Evolutionary conservation across 1,140 invertebrate genomes (phyloP).

Genomic region (Temnothorax longispinosus): DNA sequence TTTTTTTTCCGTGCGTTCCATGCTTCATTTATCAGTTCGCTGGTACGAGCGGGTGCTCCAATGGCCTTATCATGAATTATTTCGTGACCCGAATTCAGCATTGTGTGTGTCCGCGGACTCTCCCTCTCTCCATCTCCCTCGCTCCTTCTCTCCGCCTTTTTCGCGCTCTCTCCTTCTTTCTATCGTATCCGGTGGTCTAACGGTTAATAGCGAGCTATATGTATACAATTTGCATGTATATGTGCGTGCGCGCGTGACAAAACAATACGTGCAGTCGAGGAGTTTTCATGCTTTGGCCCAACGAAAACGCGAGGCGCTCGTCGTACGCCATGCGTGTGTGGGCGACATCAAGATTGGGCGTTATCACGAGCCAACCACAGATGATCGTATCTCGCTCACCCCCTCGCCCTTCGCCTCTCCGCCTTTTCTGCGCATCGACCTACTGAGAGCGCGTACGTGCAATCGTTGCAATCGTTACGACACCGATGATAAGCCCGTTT

Average conservation of each 20-base stretch:
- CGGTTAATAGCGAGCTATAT: conserved; percentile 42
- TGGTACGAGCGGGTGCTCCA: conserved; percentile 63
- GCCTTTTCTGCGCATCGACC: conserved; percentile 40
- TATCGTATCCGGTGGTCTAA: conserved; percentile 68
- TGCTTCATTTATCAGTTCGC: conserved; percentile 68
- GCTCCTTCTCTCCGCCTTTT: not conserved
- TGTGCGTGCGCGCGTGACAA: conserved; percentile 28
- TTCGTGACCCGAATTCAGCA: conserved; percentile 77
- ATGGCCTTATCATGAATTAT: conserved; percentile 77
- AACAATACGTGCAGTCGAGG: conserved; percentile 63
- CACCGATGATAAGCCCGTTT: conserved; percentile 37
- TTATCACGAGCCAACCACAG: conserved; percentile 56
- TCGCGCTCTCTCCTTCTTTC: conserved; percentile 33
- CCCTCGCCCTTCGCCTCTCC: not conserved
- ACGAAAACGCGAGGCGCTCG: conserved; percentile 45
- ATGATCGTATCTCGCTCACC: conserved; percentile 42
- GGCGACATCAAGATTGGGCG: conserved; percentile 58
- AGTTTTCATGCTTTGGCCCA: conserved; percentile 39
- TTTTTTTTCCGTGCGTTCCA: conserved; percentile 27
- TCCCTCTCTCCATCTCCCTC: not conserved
- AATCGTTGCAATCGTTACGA: conserved; percentile 66
- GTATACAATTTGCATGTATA: conserved; percentile 15
- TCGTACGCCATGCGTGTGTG: not conserved
- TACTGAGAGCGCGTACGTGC: conserved; percentile 52
- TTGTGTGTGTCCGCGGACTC: conserved; percentile 61